phyloP scores from a whole-genome alignment of 2,113 vertebrate species.

The Pelusios castaneus region DNA sequence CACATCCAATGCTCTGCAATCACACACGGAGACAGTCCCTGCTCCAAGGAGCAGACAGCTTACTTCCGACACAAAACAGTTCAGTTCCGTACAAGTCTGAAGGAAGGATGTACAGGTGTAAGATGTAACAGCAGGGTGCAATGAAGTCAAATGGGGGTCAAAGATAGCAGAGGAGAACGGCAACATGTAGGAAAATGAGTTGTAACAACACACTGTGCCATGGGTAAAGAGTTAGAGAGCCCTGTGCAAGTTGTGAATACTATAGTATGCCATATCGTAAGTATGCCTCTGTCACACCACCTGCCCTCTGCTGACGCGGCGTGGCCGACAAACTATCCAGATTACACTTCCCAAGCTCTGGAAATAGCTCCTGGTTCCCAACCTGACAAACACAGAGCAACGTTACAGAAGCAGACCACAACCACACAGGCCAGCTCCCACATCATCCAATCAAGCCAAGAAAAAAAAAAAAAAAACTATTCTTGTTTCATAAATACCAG shows the following conservation, averaged over 20 bases:
- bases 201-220: neutral
- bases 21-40: neutral
- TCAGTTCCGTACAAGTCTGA: neutral
- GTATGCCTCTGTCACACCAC: neutral
- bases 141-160: neutral
- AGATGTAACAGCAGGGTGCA: rapidly evolving
- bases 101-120: neutral
- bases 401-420: rapidly evolving
- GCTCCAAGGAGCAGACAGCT: neutral
- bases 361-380: neutral
- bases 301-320: rapidly evolving
- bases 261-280: neutral
- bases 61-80: neutral
- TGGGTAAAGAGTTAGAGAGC: neutral
- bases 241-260: too few species aligned
- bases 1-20: neutral
- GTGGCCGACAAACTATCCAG: neutral
- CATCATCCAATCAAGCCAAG: neutral
- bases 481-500: rapidly evolving
- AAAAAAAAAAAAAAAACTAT: too few species aligned
- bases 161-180: rapidly evolving
- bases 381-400: rapidly evolving
- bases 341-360: rapidly evolving
- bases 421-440: rapidly evolving
- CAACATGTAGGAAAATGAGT: neutral